These are phyloP conservation scores for Drosophila anomelani DNA, from an alignment of 2,888 invertebrate genomes.

Conservation along the genomic window DNA sequence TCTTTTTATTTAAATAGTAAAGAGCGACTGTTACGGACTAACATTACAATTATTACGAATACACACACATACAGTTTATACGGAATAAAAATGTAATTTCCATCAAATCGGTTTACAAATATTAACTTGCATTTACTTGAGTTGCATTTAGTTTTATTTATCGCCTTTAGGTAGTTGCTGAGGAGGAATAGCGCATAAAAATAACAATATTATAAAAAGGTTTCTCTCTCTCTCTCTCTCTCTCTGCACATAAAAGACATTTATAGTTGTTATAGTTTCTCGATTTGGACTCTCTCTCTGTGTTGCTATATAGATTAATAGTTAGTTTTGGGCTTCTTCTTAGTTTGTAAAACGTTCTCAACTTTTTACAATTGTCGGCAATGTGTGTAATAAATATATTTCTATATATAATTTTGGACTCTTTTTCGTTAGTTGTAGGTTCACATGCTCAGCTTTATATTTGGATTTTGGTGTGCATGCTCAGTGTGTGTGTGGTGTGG, in stretches of 20 bases:
- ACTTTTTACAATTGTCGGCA: conserved; percentile 59
- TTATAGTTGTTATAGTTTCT: conserved; percentile 14
- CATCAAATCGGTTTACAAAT: conserved; percentile 35
- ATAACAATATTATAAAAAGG: conserved; percentile 76
- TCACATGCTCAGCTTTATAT: conserved; percentile 36
- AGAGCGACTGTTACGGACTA: conserved; percentile 74
- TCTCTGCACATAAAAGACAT: conserved; percentile 54
- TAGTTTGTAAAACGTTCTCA: conserved; percentile 55
- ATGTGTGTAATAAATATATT: conserved; percentile 44
- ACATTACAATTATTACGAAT: conserved; percentile 67
- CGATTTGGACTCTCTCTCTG: conserved; percentile 32
- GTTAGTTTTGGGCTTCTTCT: conserved; percentile 26
- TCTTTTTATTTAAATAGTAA: conserved; percentile 65
- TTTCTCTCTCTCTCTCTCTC: conserved; percentile 35
- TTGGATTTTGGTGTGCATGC: conserved; percentile 23
- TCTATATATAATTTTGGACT: conserved; percentile 51
- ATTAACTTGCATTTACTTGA: conserved; percentile 39
- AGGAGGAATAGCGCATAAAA: conserved; percentile 73
- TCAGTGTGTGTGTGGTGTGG: not conserved
- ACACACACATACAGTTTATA: conserved; percentile 68
- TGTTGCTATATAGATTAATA: conserved; percentile 36
- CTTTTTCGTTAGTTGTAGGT: conserved; percentile 29
- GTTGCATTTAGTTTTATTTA: conserved; percentile 17
- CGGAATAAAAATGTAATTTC: conserved; percentile 66
- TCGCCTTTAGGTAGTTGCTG: conserved; percentile 36